Evolutionary conservation across 2,797 vertebrate species (phyloP).

Genomic region (Rhabdomys pumilio): DNA sequence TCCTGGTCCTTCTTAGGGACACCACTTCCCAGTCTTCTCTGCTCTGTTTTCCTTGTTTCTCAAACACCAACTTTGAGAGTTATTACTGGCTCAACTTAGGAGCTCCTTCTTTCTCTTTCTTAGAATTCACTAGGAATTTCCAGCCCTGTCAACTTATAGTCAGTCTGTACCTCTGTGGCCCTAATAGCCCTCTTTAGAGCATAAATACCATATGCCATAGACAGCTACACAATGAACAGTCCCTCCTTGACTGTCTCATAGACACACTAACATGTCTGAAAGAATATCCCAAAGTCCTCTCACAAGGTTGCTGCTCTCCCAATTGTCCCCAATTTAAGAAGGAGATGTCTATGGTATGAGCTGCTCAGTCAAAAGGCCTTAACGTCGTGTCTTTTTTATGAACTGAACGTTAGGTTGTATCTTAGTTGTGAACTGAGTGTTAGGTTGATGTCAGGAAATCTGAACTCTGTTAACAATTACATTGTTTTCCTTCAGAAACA

Average conservation of each 20-base stretch:
- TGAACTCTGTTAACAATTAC: background rate
- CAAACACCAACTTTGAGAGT: background rate
- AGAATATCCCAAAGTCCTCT: background rate
- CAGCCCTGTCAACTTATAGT: background rate
- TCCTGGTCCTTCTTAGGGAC: background rate
- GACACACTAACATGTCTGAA: background rate
- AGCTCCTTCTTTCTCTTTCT: background rate
- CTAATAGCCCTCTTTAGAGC: background rate
- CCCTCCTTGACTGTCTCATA: background rate
- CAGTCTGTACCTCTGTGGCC: background rate
- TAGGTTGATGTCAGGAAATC: background rate
- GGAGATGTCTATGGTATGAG: background rate
- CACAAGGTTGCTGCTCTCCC: background rate
- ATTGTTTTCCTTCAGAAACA: background rate
- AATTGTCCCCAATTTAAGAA: background rate
- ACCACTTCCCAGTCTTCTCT: background rate
- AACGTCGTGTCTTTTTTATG: background rate
- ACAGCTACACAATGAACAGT: background rate
- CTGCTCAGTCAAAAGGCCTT: background rate
- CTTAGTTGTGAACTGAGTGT: background rate
- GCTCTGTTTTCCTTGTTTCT: background rate
- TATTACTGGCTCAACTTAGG: background rate
- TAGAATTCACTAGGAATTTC: background rate
- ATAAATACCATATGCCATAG: background rate
- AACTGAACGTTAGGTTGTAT: background rate